Conservation (phyloP, 2,797 vertebrate species). For the Acestrorhynchus altus region DNA sequence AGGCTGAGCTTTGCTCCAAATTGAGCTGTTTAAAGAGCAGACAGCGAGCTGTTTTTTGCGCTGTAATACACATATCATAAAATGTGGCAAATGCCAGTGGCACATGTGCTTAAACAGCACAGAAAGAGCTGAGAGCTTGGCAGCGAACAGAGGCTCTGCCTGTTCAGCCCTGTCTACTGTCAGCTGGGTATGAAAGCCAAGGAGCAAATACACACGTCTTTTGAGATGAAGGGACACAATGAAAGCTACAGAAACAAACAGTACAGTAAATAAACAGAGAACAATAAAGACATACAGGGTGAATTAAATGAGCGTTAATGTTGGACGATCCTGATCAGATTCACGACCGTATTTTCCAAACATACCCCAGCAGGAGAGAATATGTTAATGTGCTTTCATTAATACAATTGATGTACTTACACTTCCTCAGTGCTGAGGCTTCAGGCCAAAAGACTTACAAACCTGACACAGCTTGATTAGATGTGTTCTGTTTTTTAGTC, state of each 20-base stretch:
- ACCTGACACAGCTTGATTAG: too few species aligned
- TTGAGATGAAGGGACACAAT: background rate
- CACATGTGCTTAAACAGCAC: slow-evolving; percentile 57
- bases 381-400: too few species aligned
- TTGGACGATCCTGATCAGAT: too few species aligned
- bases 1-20: slow-evolving; percentile 60
- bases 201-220: slow-evolving; percentile 24
- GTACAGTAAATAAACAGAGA: background rate
- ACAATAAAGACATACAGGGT: background rate
- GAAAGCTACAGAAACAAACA: background rate
- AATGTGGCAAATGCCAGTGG: slow-evolving; percentile 56
- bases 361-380: too few species aligned
- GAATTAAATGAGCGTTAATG: too few species aligned
- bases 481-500: too few species aligned
- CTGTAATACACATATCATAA: slow-evolving; percentile 60
- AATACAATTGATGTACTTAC: too few species aligned
- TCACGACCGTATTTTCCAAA: too few species aligned
- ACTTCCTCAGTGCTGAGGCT: too few species aligned
- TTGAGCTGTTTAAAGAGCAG: slow-evolving; percentile 61
- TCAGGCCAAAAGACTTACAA: too few species aligned
- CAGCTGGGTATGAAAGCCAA: slow-evolving; percentile 48
- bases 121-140: slow-evolving; percentile 51
- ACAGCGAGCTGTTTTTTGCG: slow-evolving; percentile 58
- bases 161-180: slow-evolving; percentile 54
- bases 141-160: slow-evolving; percentile 53